Evolutionary conservation across 2,797 vertebrate species (phyloP).

Genomic region (Hyperoplus immaculatus): DNA sequence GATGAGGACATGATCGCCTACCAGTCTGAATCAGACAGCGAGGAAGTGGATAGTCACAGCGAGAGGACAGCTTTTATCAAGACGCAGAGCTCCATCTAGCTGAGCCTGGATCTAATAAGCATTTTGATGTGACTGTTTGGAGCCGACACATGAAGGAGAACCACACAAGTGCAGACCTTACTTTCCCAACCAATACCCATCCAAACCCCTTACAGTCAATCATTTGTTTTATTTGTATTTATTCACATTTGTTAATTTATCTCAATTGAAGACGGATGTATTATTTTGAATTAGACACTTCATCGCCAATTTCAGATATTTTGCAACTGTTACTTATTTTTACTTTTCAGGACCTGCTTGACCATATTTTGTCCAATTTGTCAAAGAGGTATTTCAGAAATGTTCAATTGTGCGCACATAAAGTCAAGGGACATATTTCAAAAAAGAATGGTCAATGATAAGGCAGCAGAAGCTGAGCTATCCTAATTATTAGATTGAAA

Average conservation of each 20-base stretch:
- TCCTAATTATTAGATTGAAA: neutral
- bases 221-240: slow-evolving; percentile 43
- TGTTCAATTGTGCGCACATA: neutral
- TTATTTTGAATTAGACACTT: slow-evolving; percentile 31
- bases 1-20: slow-evolving; percentile 87
- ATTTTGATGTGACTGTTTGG: slow-evolving; percentile 24
- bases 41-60: slow-evolving; percentile 88
- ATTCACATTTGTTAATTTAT: slow-evolving; percentile 49
- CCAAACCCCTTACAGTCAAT: slow-evolving; percentile 26
- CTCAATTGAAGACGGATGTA: slow-evolving; percentile 16
- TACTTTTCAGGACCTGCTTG: slow-evolving; percentile 7
- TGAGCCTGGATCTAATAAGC: slow-evolving; percentile 42
- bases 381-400: neutral
- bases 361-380: slow-evolving; percentile 9
- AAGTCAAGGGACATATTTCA: neutral
- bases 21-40: slow-evolving; percentile 92
- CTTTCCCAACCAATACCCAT: slow-evolving; percentile 41
- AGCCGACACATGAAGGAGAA: slow-evolving; percentile 20
- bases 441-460: neutral
- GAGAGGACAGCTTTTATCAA: slow-evolving; percentile 98
- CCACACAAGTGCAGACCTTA: slow-evolving; percentile 46
- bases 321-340: slow-evolving; percentile 21
- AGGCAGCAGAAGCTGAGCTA: neutral
- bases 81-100: slow-evolving; percentile 94
- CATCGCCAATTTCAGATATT: slow-evolving; percentile 36